Base-by-base conservation (phyloP, 2,113 vertebrate genomes). In the Chrysemys picta region DNA sequence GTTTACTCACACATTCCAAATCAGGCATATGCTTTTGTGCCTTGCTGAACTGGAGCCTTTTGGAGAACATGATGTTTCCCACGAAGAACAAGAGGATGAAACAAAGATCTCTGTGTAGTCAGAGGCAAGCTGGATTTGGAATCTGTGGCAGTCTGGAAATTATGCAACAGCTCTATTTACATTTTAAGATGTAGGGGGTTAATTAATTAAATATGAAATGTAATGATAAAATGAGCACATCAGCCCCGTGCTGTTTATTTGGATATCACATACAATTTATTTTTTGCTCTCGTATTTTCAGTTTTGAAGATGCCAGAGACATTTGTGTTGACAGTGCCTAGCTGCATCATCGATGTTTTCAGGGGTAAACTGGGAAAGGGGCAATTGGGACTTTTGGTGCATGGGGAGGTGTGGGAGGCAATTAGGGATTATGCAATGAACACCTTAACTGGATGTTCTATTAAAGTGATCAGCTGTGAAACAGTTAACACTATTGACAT, bases 271-370 rank as follows among this genome's bases (percentile, higher is more conserved):
- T 82, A 91, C 78, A 78, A 52, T 89, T 54, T 3, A 56, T 91
- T 91, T 54, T 82, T 52, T 78, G 75, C 78, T 85, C 59, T 69
- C 82, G 65, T 50, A 75, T 82, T 89, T 94, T 93, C 87, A 81
- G 45, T 38, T 87, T 72, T 95, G 91, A 38, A 54, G 83, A 90
- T 80, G 95, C 42, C 57, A 85, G 13, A 89, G 93, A 94, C 57
- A 22, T 53, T n/a, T 57, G 53, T 75, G 65, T 95, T 85, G 88
- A 95, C 96, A 89, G 35, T 35, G 13, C n/a, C 89, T 95, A 94
- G 91, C 93, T 95, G 65, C 21, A 85, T 57, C 19, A 79, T 42
- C 75, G 31, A 87, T 4, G 2, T 82, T 93, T 96, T 89, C 57
- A 75, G 86, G 91, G 31, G 81, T 81, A 87, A 93, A 84, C 91